phyloP scores from a whole-genome alignment of 2,888 invertebrate genomes.

The Desoria tigrina region DNA sequence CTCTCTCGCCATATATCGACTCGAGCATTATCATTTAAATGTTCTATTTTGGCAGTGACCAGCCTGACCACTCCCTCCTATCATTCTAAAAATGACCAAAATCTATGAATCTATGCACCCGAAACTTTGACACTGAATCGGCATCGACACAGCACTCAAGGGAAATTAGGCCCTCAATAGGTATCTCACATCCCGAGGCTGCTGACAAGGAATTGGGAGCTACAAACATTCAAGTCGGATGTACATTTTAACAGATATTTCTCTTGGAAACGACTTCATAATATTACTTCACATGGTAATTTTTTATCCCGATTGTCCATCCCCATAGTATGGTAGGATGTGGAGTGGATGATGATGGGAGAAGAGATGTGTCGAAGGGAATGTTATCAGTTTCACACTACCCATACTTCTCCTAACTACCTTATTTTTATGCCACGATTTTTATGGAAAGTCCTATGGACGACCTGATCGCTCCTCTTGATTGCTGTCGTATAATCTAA shows the following conservation, averaged over 20 bases:
- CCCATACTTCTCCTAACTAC: neutral
- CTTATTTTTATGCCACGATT: slow-evolving; percentile 17
- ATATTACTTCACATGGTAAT: slow-evolving; percentile 23
- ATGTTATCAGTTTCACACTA: neutral
- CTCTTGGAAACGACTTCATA: neutral
- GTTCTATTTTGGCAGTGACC: slow-evolving; percentile 15
- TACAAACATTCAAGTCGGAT: slow-evolving; percentile 23
- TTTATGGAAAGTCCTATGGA: slow-evolving; percentile 18
- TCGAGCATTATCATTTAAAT: slow-evolving; percentile 44
- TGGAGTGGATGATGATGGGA: neutral
- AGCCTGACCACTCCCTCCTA: slow-evolving; percentile 20
- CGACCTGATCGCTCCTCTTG: slow-evolving; percentile 14
- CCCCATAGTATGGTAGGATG: neutral
- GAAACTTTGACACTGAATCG: slow-evolving; percentile 46
- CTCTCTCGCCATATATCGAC: slow-evolving; percentile 17
- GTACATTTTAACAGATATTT: slow-evolving; percentile 14
- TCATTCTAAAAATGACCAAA: slow-evolving; percentile 17
- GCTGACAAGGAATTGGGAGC: neutral
- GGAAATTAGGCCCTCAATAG: slow-evolving; percentile 54
- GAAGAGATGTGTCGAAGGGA: too few species aligned
- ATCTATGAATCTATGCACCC: slow-evolving; percentile 24
- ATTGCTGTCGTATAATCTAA: neutral
- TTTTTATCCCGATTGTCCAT: slow-evolving; percentile 15
- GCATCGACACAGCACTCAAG: slow-evolving; percentile 54
- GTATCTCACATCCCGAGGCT: slow-evolving; percentile 48